phyloP scores from a whole-genome alignment of 2,888 invertebrate genomes.

The Cephonodes hylas region DNA sequence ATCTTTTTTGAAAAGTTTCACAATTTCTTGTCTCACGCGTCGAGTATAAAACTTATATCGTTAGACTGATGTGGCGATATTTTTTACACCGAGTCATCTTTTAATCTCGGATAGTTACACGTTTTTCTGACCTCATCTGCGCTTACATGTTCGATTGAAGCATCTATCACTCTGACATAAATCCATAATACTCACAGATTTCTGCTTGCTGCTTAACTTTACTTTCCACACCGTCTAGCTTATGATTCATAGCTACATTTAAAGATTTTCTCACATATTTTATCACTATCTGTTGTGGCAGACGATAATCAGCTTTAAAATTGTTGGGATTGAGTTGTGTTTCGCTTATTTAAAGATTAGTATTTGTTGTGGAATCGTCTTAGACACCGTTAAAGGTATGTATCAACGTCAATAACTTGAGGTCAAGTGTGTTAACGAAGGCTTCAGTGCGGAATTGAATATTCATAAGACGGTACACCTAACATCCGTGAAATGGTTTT shows the following conservation, averaged over 20 bases:
- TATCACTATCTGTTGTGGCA: constrained; percentile 2
- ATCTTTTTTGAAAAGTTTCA: no score
- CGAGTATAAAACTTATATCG: background rate
- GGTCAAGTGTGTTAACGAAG: constrained; percentile 56
- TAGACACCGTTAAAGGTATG: constrained; percentile 44
- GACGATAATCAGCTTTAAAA: background rate
- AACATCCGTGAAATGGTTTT: constrained; percentile 50
- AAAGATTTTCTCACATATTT: constrained; percentile 21
- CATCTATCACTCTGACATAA: background rate
- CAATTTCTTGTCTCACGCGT: no score
- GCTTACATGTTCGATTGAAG: background rate
- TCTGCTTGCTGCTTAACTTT: background rate
- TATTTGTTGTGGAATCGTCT: constrained; percentile 36
- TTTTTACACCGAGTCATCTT: background rate
- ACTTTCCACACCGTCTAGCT: constrained; percentile 7
- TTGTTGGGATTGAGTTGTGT: background rate
- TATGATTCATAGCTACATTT: constrained; percentile 11
- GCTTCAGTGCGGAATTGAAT: constrained; percentile 40
- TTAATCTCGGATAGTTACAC: background rate
- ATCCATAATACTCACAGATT: constrained; percentile 2
- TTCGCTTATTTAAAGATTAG: background rate
- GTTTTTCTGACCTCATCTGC: background rate
- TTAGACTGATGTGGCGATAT: background rate
- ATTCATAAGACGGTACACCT: constrained; percentile 38
- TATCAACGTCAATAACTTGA: constrained; percentile 50